Base-by-base conservation (phyloP, 1,140 invertebrate genomes). In the Zaprionus tsacasi region DNA sequence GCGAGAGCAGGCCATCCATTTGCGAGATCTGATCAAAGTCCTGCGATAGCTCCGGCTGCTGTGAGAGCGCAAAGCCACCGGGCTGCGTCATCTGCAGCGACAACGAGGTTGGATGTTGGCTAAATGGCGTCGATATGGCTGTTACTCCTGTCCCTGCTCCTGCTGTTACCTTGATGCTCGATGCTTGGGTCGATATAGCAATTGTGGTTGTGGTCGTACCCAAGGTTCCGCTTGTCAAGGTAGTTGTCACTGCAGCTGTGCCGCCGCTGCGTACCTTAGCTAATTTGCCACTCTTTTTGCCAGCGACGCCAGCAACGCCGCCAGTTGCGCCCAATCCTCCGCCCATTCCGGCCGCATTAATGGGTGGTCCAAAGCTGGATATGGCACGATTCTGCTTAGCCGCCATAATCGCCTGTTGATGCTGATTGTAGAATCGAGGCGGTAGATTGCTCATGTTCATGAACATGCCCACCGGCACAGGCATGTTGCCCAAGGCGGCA, bases 21-120 rank as follows among this genome's bases (percentile, higher is more conserved):
- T 99, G 98, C 33, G 97, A 98, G 82, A 98, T 97, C 92, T 98
- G 97, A 76, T 98, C 97, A 74, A 97, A 96, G 93, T 99, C 98
- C 94, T 98, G 96, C 52, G 96, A 97, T 35, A 97, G 93, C 88
- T 97, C 96, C 0, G 96, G 95, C 91, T 97, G 96, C 25, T 97
- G 96, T 0, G 96, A 97, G 78, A 97, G 93, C 55, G 93, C 93
- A 92, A 95, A 93, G 55, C 95, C 93, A 55, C 95, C 93, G 45
- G 95, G 94, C 88, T 96, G 95, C 0, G 95, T 95, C 92, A 95
- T 96, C 15, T 94, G 94, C 88, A 97, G 95, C 13, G 96, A 89
- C 95, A 66, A 95, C 89, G 21, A 94, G 93, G 64, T 50, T n/a
- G 83, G 74, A 80, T 95, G 92, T 45, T 94, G 94, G 30, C 93